A percentile compares a stretch with the other conserved stretches of the same genome.
phyloP scores from a whole-genome alignment of 2,888 invertebrate species.

The Onchidella celtica region DNA sequence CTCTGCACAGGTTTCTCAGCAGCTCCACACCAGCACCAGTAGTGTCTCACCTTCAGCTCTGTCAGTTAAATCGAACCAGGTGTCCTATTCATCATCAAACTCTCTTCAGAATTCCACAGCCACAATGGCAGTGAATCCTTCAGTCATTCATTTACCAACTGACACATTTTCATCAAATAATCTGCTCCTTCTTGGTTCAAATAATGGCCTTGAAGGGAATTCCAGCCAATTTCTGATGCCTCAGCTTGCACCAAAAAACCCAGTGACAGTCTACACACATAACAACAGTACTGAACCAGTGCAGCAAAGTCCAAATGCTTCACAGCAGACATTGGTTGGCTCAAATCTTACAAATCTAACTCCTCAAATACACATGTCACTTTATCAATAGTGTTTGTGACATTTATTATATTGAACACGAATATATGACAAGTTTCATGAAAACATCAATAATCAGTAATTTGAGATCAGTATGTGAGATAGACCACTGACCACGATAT shows the following conservation, averaged over 20 bases:
- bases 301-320: neutral
- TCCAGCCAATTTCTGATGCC: neutral
- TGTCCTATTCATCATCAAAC: neutral
- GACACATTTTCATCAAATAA: neutral
- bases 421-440: no score
- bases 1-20: neutral
- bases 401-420: no score
- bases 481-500: no score
- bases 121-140: neutral
- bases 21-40: neutral
- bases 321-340: neutral
- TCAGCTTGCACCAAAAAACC: neutral
- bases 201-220: neutral
- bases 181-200: neutral
- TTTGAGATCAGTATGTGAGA: no score
- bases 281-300: neutral
- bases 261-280: neutral
- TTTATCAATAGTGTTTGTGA: constrained; percentile 3
- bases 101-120: neutral
- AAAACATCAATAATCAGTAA: no score
- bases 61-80: neutral
- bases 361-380: constrained; percentile 21
- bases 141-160: neutral
- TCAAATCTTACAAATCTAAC: constrained; percentile 21
- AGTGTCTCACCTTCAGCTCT: neutral